Percentiles rank a stretch among this genome's conserved stretches.
Evolutionary conservation across 92 coral and sea anemone genomes (phyloP).

Genomic region (Bergia puertoricense): DNA sequence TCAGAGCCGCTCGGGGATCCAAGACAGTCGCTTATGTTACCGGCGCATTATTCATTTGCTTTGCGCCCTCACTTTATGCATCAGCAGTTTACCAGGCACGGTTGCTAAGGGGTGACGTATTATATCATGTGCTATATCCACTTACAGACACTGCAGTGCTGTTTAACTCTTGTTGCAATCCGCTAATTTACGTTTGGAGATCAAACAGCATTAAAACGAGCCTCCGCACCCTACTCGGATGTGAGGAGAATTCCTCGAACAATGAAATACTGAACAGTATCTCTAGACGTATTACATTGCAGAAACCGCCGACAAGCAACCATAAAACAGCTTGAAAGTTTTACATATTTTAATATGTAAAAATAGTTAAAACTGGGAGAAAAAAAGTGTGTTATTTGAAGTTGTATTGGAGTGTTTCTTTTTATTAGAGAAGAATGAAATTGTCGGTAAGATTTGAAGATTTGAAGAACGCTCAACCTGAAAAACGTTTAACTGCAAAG

Average conservation of each 20-base stretch:
- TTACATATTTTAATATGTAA: too few species aligned
- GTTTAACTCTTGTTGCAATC: slow-evolving; percentile 67
- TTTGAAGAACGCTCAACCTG: too few species aligned
- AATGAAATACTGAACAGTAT: background rate
- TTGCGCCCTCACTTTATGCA: slow-evolving; percentile 62
- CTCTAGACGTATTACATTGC: background rate
- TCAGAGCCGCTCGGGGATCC: slow-evolving; percentile 41
- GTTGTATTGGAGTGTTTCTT: too few species aligned
- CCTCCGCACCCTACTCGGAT: slow-evolving; percentile 46
- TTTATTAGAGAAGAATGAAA: too few species aligned
- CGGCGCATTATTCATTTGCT: slow-evolving; percentile 62
- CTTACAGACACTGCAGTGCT: slow-evolving; percentile 68
- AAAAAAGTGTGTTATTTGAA: too few species aligned
- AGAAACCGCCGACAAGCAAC: background rate
- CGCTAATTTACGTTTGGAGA: slow-evolving; percentile 74
- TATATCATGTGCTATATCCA: slow-evolving; percentile 73
- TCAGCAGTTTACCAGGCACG: slow-evolving; percentile 52
- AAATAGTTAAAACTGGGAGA: too few species aligned
- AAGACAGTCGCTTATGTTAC: slow-evolving; percentile 66
- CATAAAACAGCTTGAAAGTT: background rate
- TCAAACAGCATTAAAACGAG: slow-evolving; percentile 58
- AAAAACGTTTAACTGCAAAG: too few species aligned
- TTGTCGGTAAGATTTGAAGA: too few species aligned
- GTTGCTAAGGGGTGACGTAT: slow-evolving; percentile 25
- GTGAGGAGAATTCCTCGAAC: background rate